These are phyloP conservation scores for Apostichopus leukothele DNA, from an alignment of 53 echinoderm and acorn worm species.

Conservation along the genomic window DNA sequence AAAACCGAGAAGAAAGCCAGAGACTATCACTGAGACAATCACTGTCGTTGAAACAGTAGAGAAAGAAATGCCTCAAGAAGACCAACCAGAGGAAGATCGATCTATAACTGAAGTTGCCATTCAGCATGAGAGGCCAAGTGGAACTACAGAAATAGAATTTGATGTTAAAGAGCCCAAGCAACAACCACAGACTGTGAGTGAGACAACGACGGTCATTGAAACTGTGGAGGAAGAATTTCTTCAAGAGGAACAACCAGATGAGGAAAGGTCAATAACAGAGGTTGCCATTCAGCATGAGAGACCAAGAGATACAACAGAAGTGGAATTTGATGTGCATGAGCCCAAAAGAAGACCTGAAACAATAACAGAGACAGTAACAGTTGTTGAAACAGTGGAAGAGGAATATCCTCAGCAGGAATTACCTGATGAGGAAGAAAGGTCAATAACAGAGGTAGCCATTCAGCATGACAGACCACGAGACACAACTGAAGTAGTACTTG, in stretches of 20 bases:
- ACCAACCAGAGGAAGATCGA: conserved; percentile 42
- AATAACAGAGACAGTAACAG: conserved; percentile 53
- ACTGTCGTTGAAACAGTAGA: conserved; percentile 44
- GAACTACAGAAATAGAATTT: conserved; percentile 29
- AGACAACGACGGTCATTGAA: conserved; percentile 51
- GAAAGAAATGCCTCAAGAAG: conserved; percentile 49
- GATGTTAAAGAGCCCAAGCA: conserved; percentile 21
- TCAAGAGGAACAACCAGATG: conserved; percentile 29
- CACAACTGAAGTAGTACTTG: conserved; percentile 32
- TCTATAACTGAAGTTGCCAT: conserved; percentile 49
- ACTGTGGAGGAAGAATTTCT: conserved; percentile 36
- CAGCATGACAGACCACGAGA: conserved; percentile 40
- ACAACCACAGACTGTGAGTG: conserved; percentile 35
- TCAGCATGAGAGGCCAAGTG: conserved; percentile 41
- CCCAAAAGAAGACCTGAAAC: conserved; percentile 7
- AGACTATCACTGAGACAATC: conserved; percentile 29
- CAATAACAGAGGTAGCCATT: conserved; percentile 46
- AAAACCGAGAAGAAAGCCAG: neutral
- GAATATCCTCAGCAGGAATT: conserved; percentile 21
- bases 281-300: conserved; percentile 52
- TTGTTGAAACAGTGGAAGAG: conserved; percentile 52
- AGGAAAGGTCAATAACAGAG: conserved; percentile 26
- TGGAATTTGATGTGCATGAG: conserved; percentile 22
- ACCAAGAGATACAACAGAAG: conserved; percentile 21
- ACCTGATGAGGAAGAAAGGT: conserved; percentile 34